Evolutionary conservation across 2,113 vertebrate species (phyloP).

Genomic region (Maccullochella peelii): DNA sequence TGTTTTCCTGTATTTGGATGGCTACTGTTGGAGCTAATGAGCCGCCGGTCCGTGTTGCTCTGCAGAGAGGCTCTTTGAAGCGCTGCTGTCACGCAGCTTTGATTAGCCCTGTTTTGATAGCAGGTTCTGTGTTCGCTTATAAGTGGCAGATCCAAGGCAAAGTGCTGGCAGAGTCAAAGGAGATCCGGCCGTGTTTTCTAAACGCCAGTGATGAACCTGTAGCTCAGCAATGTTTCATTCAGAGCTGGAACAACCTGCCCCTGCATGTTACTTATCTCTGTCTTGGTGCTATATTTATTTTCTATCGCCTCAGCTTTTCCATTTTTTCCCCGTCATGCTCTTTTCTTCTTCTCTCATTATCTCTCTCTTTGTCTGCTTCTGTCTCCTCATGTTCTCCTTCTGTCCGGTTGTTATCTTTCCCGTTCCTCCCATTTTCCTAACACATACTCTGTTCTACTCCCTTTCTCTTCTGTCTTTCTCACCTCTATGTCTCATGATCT

Average conservation of each 20-base stretch:
- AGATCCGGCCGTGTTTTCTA: conserved; percentile 30
- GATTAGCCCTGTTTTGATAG: conserved; percentile 54
- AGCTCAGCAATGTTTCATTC: conserved; percentile 25
- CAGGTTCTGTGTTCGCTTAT: conserved; percentile 26
- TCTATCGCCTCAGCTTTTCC: neutral
- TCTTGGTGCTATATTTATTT: neutral
- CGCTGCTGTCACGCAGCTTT: conserved; percentile 37
- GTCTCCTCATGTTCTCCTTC: neutral
- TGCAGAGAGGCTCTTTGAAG: conserved; percentile 49
- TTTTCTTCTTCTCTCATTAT: neutral
- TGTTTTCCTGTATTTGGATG: neutral
- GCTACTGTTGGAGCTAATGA: conserved; percentile 45
- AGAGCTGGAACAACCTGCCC: neutral
- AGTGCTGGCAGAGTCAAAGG: conserved; percentile 18
- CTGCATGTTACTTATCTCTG: neutral
- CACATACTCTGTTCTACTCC: too few relatives aligned
- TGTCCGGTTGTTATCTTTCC: too few relatives aligned
- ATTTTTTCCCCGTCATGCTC: neutral
- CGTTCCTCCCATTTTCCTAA: neutral
- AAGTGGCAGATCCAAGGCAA: conserved; percentile 40
- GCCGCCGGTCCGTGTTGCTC: neutral
- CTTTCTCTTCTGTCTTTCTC: too few relatives aligned
- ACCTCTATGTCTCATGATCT: too few relatives aligned
- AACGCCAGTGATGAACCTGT: neutral
- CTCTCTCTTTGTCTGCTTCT: neutral